A percentile compares a stretch with the other conserved stretches of the same genome.
Evolutionary conservation across 92 coral and sea anemone genomes (phyloP).

Genomic region (Palythoa heliodiscus): DNA sequence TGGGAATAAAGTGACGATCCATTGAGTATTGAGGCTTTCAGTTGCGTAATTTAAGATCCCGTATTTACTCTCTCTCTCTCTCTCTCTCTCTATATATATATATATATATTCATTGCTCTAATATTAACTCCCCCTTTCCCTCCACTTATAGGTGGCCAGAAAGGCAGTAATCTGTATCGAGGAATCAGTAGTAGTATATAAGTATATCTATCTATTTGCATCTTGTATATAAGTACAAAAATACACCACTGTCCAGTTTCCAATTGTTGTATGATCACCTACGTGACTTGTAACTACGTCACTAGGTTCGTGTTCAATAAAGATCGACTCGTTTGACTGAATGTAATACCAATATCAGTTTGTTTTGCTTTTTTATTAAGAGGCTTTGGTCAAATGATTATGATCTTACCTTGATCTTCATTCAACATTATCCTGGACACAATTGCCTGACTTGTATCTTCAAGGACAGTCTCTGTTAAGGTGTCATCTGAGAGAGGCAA

Average conservation of each 20-base stretch:
- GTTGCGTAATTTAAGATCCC: too few species aligned
- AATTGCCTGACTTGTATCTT: neutral
- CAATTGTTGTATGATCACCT: neutral
- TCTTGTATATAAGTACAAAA: neutral
- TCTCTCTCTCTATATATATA: too few species aligned
- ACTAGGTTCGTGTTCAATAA: too few species aligned
- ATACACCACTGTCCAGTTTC: neutral
- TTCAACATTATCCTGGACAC: constrained; percentile 14
- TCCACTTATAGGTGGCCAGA: neutral
- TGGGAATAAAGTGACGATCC: too few species aligned
- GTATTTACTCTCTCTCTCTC: too few species aligned
- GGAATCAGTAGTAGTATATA: neutral
- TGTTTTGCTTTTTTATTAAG: neutral
- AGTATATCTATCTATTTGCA: neutral
- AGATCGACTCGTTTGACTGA: too few species aligned
- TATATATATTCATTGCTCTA: neutral
- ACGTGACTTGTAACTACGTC: too few species aligned
- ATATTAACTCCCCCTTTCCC: neutral
- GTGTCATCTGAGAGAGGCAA: constrained; percentile 20
- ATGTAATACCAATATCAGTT: neutral
- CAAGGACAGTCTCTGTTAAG: neutral
- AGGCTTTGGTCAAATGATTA: constrained; percentile 5
- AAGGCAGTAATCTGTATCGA: neutral
- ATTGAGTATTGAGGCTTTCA: too few species aligned
- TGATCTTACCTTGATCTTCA: constrained; percentile 16